phyloP scores from a whole-genome alignment of 2,888 invertebrate genomes.

The Callyntrura sp. region DNA sequence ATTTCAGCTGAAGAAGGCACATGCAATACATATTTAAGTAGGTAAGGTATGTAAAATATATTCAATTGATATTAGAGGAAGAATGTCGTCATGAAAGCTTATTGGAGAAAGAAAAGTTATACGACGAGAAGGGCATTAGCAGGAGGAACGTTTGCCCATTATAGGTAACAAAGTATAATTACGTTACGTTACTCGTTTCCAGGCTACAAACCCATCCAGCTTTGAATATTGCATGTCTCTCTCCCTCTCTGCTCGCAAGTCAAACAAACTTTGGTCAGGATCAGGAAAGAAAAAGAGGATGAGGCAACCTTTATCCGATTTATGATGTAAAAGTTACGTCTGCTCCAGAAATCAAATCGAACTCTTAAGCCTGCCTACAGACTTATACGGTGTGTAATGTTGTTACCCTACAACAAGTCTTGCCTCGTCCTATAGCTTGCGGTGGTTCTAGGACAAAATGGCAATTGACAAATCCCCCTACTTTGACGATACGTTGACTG shows the following conservation, averaged over 20 bases:
- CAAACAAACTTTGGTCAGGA: constrained; percentile 22
- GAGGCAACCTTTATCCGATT: constrained; percentile 49
- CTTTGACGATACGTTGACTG: too few relatives aligned
- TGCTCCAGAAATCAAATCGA: constrained; percentile 20
- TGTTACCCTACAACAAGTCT: too few relatives aligned
- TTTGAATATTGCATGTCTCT: neutral
- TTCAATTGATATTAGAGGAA: too few relatives aligned
- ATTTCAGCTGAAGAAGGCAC: neutral
- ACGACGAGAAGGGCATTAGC: too few relatives aligned
- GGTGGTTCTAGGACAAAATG: too few relatives aligned
- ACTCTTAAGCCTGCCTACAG: too few relatives aligned
- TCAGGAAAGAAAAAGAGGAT: neutral
- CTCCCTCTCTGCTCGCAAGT: neutral
- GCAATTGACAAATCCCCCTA: too few relatives aligned
- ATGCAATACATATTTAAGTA: too few relatives aligned
- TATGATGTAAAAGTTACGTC: constrained; percentile 47
- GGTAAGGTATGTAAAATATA: too few relatives aligned
- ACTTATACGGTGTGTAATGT: too few relatives aligned
- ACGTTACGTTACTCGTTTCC: neutral
- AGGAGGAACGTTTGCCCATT: constrained; percentile 9
- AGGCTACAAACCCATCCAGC: neutral
- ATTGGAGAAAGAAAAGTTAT: too few relatives aligned
- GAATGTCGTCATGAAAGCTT: neutral
- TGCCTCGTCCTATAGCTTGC: too few relatives aligned
- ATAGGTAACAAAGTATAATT: constrained; percentile 5